Base-by-base conservation (phyloP, 2,113 vertebrate species). In the Madoqua kirkii region DNA sequence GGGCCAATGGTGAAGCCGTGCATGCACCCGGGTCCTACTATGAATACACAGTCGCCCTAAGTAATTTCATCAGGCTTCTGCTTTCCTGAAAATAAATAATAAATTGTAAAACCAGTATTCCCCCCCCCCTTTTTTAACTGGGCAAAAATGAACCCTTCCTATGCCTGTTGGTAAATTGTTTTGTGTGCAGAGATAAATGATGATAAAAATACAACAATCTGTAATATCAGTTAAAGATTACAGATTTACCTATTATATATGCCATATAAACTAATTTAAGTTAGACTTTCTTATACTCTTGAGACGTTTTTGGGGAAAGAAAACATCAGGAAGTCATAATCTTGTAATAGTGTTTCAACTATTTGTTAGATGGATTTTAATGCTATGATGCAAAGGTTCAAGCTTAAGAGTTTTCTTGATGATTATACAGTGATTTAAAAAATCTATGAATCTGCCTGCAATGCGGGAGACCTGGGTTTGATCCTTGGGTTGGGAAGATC, bases 311-410 rank as follows among this genome's bases (percentile, higher is more conserved):
- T 8, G 7, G 29, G 48, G 27, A 84, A 84, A 87, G 29, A 67
- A 89, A 93, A 62, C 31, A 93, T 36, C 4, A 82, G 29, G 17
- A 87, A 92, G 57, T 64, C 60, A 87, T 60, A 82, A 88, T 67
- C 40, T 93, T 78, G 4, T 62, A 93, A n/a, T 3, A 52, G 5
- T 29, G 23, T 87, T 92, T 87, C 55, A 96, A 50, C 1, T 78
- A 84, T 92, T 90, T 62, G 23, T 91, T 87, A 71, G n/a, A 67
- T 17, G 89, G 87, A 78, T 92, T 93, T 97, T 89, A 96, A 84
- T 50, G 71, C 6, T n/a, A 43, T 76, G 17, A 60, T 67, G 48
- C 54, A 84, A 89, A 86, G 6, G 43, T 29, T 5, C 33, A 45
- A 3, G 10, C 57, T 31, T 5, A 78, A 91, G 40, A 89, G 54